phyloP scores from a whole-genome alignment of 2,113 vertebrate species.

The Sigmodon hispidus region DNA sequence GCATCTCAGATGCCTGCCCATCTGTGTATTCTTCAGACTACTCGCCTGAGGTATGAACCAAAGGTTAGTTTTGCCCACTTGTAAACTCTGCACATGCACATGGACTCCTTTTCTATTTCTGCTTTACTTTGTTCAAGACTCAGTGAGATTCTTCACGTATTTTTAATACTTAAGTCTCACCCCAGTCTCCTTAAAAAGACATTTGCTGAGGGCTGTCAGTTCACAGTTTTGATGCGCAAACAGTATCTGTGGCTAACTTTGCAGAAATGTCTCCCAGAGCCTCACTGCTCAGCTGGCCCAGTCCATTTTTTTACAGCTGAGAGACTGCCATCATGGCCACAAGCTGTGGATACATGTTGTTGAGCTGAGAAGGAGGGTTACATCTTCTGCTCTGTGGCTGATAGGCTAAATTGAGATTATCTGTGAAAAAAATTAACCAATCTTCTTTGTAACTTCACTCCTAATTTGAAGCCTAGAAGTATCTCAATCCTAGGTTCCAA shows the following conservation, averaged over 20 bases:
- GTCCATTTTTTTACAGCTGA: background rate
- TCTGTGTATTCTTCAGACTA: background rate
- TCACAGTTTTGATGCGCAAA: background rate
- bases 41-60: background rate
- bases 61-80: background rate
- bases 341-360: background rate
- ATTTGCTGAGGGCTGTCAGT: background rate
- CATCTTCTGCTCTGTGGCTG: background rate
- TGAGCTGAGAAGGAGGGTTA: background rate
- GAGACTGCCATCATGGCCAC: too few species aligned
- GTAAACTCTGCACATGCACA: background rate
- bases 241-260: background rate
- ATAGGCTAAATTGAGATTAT: background rate
- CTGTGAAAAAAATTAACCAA: background rate
- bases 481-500: background rate
- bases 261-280: background rate
- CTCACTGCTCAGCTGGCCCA: background rate
- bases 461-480: background rate
- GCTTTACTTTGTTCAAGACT: background rate
- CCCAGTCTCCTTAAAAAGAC: background rate
- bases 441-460: background rate
- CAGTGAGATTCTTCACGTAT: background rate
- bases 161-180: background rate
- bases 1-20: background rate
- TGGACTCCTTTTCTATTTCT: background rate